phyloP scores from a whole-genome alignment of 2,797 vertebrate species.

The Danio kyathit region DNA sequence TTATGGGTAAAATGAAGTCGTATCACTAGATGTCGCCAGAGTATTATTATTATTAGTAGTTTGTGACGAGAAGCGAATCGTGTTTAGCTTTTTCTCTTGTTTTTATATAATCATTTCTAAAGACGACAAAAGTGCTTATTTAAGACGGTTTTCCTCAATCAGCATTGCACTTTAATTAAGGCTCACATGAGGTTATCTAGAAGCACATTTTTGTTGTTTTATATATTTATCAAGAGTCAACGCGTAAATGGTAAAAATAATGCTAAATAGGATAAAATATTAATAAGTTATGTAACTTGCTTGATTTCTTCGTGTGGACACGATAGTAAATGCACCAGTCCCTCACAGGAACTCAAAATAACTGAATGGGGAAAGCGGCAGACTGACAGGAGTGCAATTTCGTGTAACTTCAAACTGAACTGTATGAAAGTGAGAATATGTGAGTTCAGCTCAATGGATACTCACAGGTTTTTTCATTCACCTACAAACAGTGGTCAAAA shows the following conservation, averaged over 20 bases:
- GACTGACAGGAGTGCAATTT: not conserved
- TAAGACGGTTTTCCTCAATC: no score
- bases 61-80: not conserved
- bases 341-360: not conserved
- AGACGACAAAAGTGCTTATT: not conserved
- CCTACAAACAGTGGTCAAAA: not conserved
- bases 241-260: no score
- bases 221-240: no score
- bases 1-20: not conserved
- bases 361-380: not conserved
- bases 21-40: constrained; percentile 27
- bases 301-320: no score
- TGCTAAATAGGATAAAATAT: no score
- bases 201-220: not conserved
- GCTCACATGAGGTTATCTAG: not conserved
- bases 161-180: not conserved
- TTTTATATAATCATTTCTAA: not conserved
- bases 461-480: not conserved
- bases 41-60: not conserved
- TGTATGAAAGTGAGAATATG: not conserved
- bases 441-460: not conserved
- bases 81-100: not conserved
- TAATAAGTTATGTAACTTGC: no score
- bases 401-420: not conserved
- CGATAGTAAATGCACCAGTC: not conserved